Evolutionary conservation across 1,140 invertebrate genomes (phyloP).

Genomic region (Linepithema humile): DNA sequence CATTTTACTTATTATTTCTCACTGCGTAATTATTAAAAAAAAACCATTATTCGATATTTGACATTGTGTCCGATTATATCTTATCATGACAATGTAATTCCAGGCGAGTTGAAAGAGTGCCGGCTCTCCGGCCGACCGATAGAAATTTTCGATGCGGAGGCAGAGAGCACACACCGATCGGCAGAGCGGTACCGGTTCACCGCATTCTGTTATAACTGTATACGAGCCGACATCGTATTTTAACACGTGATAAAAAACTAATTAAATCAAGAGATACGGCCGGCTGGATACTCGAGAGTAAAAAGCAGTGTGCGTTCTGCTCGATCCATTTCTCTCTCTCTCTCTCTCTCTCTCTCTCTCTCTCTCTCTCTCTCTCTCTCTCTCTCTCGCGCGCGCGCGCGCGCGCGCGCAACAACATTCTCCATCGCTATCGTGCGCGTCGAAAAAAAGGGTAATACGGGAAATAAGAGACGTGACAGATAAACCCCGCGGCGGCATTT

Average conservation of each 20-base stretch:
- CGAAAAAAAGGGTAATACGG: not conserved
- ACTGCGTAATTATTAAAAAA: not conserved
- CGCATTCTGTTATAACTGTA: slow-evolving; percentile 68
- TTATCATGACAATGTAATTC: slow-evolving; percentile 22
- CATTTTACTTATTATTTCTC: not conserved
- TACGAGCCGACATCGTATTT: slow-evolving; percentile 22
- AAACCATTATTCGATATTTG: not conserved
- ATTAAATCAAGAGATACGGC: slow-evolving; percentile 58
- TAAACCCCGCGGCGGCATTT: not conserved
- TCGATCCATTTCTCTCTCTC: not conserved
- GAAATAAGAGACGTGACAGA: not conserved
- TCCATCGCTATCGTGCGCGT: not conserved
- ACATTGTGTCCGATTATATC: not conserved
- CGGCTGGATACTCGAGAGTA: slow-evolving; percentile 41
- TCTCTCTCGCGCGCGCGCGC: no score
- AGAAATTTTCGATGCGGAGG: slow-evolving; percentile 2
- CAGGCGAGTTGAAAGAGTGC: not conserved
- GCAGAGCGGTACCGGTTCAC: slow-evolving; percentile 57
- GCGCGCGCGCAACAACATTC: not conserved
- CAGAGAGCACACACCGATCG: slow-evolving; percentile 24
- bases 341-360: not conserved
- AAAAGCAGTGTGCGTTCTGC: not conserved
- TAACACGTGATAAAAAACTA: slow-evolving; percentile 59
- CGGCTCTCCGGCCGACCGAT: not conserved
- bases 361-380: not conserved